These are phyloP conservation scores for Pachyrhynchus sulphureomaculatus DNA, from an alignment of 1,140 invertebrate species.

Conservation along the genomic window DNA sequence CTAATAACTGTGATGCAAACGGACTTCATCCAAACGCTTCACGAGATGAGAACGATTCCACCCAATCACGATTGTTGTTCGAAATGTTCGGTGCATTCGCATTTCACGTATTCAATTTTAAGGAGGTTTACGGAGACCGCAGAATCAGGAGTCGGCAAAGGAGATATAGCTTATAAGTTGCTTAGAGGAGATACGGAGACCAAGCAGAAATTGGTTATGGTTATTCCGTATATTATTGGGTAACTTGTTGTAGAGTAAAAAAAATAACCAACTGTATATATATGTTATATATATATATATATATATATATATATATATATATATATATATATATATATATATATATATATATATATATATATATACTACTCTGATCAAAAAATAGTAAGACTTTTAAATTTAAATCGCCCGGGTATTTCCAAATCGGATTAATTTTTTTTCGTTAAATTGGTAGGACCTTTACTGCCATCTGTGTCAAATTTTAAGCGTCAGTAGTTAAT, in stretches of 20 bases:
- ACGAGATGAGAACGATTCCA: conserved; percentile 33
- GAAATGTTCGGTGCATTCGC: conserved; percentile 48
- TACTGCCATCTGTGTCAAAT: no score
- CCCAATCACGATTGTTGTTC: conserved; percentile 35
- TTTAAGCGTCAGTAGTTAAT: no score
- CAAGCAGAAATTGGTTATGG: conserved; percentile 55
- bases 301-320: not conserved
- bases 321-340: no score
- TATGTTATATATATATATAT: no score
- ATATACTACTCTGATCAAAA: no score
- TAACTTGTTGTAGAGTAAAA: conserved; percentile 37
- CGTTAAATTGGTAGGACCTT: no score
- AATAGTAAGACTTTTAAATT: no score
- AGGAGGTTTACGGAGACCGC: conserved; percentile 53
- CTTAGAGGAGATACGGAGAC: conserved; percentile 52
- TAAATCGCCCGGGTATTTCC: no score
- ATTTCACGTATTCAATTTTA: conserved; percentile 50
- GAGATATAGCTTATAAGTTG: conserved; percentile 57
- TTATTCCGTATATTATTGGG: conserved; percentile 58
- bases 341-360: no score
- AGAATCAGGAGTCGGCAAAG: conserved; percentile 57
- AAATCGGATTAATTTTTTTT: no score
- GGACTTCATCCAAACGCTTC: conserved; percentile 37
- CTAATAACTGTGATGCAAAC: conserved; percentile 45
- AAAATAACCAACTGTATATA: no score